Evolutionary conservation across 2,797 vertebrate species (phyloP), one percentile per base, ranked within the genome.

Genomic region (Gallinago solitaria): DNA sequence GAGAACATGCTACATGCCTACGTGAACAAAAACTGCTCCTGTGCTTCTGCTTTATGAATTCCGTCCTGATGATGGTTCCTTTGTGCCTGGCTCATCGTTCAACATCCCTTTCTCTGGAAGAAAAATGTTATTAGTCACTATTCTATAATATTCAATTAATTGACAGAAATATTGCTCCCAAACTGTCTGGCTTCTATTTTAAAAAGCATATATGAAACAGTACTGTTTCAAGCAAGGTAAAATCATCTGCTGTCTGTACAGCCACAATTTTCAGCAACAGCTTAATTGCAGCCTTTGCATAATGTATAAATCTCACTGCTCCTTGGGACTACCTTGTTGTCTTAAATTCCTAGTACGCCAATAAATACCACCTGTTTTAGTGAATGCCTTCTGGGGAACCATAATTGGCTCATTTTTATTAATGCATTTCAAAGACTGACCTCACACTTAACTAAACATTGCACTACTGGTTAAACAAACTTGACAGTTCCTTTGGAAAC

Each of bases 91-190:
- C 48, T 95, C 96, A 91, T 97, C 87, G 78, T 32, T 92, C 79
- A 81, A 89, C 61, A 86, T 60, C 51, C 91, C 71, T 65, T 81
- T 32, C 90, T n/a, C 98, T 98, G 94, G 17, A 97, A 96, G 80
- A 93, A 91, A 92, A 79, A 91, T 11, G 6, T 41, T n/a, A 69
- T 27, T 57, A 30, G 16, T 87, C 78, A 89, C 30, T 47, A 80
- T 5, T 39, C 17, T 25, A 5, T 18, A 84, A 45, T 33, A 83
- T 5, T 80, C 8, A 50, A 59, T 35, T 64, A 59, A 30, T 17
- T 65, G 27, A 63, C 32, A 63, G 32, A 92, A 78, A 60, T 70
- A 81, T 15, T 33, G 63, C 56, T 69, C 13, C 50, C 50, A 19
- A 54, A 73, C 6, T 41, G 9, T 53, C 41, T 41, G 15, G 28